A percentile compares a stretch with the other conserved stretches of the same genome.
phyloP scores from a whole-genome alignment of 2,888 invertebrate species.

The Caenorhabditis sinica region DNA sequence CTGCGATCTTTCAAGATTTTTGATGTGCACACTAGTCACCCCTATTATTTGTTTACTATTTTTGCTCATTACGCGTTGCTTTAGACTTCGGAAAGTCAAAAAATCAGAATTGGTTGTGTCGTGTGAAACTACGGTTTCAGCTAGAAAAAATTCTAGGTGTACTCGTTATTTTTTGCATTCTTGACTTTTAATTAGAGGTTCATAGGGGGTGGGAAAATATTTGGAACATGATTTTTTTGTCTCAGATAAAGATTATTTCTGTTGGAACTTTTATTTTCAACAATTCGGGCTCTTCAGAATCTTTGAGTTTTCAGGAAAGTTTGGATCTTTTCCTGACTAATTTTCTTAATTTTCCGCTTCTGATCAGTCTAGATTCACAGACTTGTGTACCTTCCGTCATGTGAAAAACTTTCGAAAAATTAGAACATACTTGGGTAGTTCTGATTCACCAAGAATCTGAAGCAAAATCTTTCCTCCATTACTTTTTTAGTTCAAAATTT shows the following conservation, averaged over 20 bases:
- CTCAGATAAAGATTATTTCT: too few species aligned
- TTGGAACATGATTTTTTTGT: not conserved
- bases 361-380: not conserved
- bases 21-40: not conserved
- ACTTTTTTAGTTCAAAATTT: too few species aligned
- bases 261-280: too few species aligned
- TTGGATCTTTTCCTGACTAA: not conserved
- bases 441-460: not conserved
- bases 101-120: slow-evolving; percentile 5
- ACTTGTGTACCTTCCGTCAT: not conserved
- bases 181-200: not conserved
- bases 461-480: too few species aligned
- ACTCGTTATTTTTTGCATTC: not conserved
- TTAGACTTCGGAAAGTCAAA: not conserved
- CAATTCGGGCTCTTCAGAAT: too few species aligned
- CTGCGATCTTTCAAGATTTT: too few species aligned
- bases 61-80: not conserved
- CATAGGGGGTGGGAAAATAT: not conserved
- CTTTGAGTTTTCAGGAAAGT: too few species aligned
- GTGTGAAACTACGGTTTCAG: slow-evolving; percentile 6
- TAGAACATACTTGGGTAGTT: not conserved
- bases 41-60: not conserved
- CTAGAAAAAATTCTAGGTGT: not conserved
- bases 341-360: not conserved
- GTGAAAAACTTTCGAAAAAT: slow-evolving; percentile 2